Evolutionary conservation across 2,113 vertebrate species (phyloP).

Genomic region (western clawed frog (Xenopus tropicalis)): UCB_Xtro_10.0 CM004447.2:74732001-74732500

Average conservation of each 20-base stretch:
- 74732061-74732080: conserved; percentile 56
- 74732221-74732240: neutral
- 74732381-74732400: too few species aligned
- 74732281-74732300: too few species aligned
- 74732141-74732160: conserved; percentile 63
- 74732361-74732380: too few species aligned
- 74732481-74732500: too few species aligned
- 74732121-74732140: conserved; percentile 56
- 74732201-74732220: conserved; percentile 44
- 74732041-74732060: conserved; percentile 48
- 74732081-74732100: conserved; percentile 62
- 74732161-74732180: conserved; percentile 52
- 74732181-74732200: conserved; percentile 49
- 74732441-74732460: too few species aligned
- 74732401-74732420: neutral
- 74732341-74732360: too few species aligned
- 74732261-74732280: too few species aligned
- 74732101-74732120: conserved; percentile 59
- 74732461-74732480: too few species aligned
- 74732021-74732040: conserved; percentile 12
- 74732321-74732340: too few species aligned
- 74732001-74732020: conserved; percentile 48
- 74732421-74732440: neutral
- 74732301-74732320: too few species aligned
- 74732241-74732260: neutral